phyloP scores from a whole-genome alignment of 2,888 invertebrate species.

The Yponomeuta cagnagella region DNA sequence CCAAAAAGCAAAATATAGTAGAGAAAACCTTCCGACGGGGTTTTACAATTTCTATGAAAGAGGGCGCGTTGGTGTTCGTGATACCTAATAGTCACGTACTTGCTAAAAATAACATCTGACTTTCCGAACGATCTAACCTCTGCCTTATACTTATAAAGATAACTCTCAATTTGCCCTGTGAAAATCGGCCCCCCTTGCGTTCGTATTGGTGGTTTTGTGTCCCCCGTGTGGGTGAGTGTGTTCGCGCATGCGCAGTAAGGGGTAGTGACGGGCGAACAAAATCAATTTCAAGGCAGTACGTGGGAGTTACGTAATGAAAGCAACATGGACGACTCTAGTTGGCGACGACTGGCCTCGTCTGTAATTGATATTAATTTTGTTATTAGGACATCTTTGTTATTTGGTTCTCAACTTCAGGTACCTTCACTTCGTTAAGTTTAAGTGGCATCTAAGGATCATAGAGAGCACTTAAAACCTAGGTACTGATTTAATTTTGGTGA shows the following conservation, averaged over 20 bases:
- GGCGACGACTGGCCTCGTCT: constrained; percentile 34
- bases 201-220: constrained; percentile 17
- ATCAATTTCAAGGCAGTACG: constrained; percentile 62
- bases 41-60: constrained; percentile 67
- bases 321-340: constrained; percentile 40
- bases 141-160: constrained; percentile 21
- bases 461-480: too few relatives aligned
- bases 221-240: constrained; percentile 39
- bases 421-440: background rate
- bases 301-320: constrained; percentile 69
- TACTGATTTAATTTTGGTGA: too few relatives aligned
- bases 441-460: too few relatives aligned
- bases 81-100: constrained; percentile 52
- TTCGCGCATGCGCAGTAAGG: constrained; percentile 55
- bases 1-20: constrained; percentile 51
- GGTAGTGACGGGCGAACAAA: constrained; percentile 49
- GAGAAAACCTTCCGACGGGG: constrained; percentile 60
- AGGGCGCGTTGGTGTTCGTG: constrained; percentile 63
- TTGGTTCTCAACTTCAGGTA: background rate
- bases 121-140: constrained; percentile 18
- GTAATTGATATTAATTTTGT: constrained; percentile 49
- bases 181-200: background rate
- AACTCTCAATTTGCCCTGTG: background rate
- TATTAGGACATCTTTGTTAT: constrained; percentile 21
- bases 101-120: constrained; percentile 64